These are phyloP conservation scores for Athene noctua DNA, from an alignment of 2,113 vertebrate genomes.

Conservation along the genomic window DNA sequence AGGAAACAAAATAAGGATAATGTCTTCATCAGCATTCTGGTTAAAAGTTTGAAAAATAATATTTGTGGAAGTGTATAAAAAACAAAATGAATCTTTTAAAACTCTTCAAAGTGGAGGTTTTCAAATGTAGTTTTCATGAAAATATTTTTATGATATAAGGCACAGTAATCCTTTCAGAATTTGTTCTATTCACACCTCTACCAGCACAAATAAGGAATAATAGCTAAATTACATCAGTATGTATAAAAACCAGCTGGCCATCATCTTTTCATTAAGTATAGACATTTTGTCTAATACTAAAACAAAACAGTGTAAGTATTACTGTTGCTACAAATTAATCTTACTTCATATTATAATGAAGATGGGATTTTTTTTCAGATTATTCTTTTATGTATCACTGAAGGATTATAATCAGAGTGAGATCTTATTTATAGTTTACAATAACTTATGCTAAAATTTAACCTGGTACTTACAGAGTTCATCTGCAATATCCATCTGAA, in stretches of 20 bases:
- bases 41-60: background rate
- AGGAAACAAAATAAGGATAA: background rate
- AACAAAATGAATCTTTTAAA: background rate
- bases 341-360: conserved; percentile 40
- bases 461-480: background rate
- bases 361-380: conserved; percentile 1
- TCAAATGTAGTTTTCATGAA: background rate
- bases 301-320: background rate
- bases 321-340: background rate
- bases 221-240: background rate
- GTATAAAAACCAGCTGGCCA: background rate
- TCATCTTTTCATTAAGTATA: background rate
- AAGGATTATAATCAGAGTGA: conserved; percentile 26
- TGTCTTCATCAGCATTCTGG: background rate
- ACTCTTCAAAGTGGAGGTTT: background rate
- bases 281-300: background rate
- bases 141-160: background rate
- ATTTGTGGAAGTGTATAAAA: background rate
- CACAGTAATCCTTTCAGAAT: background rate
- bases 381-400: conserved; percentile 26
- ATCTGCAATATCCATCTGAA: conserved; percentile 33
- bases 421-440: conserved; percentile 61
- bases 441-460: conserved; percentile 46
- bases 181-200: background rate
- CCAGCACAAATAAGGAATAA: background rate